Base-by-base conservation (phyloP, 92 coral and sea anemone genomes). In the Epizoanthus stellaris region DNA sequence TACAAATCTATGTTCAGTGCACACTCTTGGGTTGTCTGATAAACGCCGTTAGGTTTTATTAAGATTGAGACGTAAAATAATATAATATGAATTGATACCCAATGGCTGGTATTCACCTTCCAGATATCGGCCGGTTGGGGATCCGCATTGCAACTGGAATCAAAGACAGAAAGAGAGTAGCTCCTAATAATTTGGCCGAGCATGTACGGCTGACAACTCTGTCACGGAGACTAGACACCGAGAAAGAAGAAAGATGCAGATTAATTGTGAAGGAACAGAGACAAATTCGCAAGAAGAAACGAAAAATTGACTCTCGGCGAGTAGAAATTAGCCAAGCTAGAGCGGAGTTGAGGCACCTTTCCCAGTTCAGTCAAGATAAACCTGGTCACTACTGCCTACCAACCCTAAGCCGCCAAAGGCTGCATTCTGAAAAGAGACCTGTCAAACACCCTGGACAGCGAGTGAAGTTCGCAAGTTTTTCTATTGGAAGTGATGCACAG, bases 61-160 rank as follows among this genome's bases (percentile, higher is more conserved):
- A 7, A 23, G 63, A 5, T 1, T 49, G 57, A 8, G 56, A 17
- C 53, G 6, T 10, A 75, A 21, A 14, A 12, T 15, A 16, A 25
- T 30, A 64, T 23, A 5, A 64, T 23, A 5, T 11, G 36, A 23
- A 17, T 66, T 66, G 2, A 34, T 5, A 4, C 39, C 15, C 23
- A 62, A 94, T 94, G 98, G 95, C 95, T 3, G 98, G 98, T 34
- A 89, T 94, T 17, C 95, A 85, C 45, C 85, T 94, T 2, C 98
- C 98, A 1, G 98, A 94, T 42, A 94, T 94, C 54, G 98, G 98
- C 6, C 93, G 90, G 63, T 87, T 94, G 57, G 98, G 98, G 60
- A 94, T 94, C 77, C 93, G 77, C 58, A 86, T 94, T 6, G 98
- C 98, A n/a, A 87, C 98, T 8, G 98, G 98, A 58, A 67, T 94